Base-by-base conservation (phyloP, 2,888 invertebrate species). In the Priocnemis perturbator region DNA sequence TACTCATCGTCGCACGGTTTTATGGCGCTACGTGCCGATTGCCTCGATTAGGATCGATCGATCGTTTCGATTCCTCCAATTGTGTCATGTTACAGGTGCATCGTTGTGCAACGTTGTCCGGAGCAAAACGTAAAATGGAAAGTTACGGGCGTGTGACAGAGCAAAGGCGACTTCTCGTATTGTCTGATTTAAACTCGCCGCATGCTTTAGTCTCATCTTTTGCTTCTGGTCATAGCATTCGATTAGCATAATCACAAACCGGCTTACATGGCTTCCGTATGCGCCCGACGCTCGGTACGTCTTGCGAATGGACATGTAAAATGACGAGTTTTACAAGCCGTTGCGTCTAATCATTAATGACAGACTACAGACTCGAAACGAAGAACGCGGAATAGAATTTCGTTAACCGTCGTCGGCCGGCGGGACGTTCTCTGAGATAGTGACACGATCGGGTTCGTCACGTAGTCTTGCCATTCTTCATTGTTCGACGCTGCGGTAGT, bases 1-100 rank as follows among this genome's bases (percentile, higher is more conserved):
- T 59, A 78, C 74, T 80, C 73, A 70, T 76, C 69, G 71, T 15
- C 59, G 61, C 67, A 64, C 47, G 67, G 56, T 77, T 79, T 79
- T 79, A 77, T 69, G 65, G 67, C 60, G 61, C 60, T 73, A 80
- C 76, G 73, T 72, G 77, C 69, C 66, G 64, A 55, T 63, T 62
- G 64, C 59, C 1, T 56, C 47, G 62, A 56, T 58, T 59, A 50
- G 60, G 19, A 50, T n/a, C 52, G 7, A 60, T 44, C 50, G 64
- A 21, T 50, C 50, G 17, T 50, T 19, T 50, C 50, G 37, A 11
- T 19, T 50, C 50, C 50, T 17, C 50, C n/a, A 37, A 2, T 15
- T 11, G 20, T 48, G 47, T 48, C 59, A 45, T 23, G 14, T 21
- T 44, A 63, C 44, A 44, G 55, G 61, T 73, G 59, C 64, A 45